These are phyloP conservation scores for Ammodytes marinus DNA, from an alignment of 2,113 vertebrate species.

Conservation along the genomic window DNA sequence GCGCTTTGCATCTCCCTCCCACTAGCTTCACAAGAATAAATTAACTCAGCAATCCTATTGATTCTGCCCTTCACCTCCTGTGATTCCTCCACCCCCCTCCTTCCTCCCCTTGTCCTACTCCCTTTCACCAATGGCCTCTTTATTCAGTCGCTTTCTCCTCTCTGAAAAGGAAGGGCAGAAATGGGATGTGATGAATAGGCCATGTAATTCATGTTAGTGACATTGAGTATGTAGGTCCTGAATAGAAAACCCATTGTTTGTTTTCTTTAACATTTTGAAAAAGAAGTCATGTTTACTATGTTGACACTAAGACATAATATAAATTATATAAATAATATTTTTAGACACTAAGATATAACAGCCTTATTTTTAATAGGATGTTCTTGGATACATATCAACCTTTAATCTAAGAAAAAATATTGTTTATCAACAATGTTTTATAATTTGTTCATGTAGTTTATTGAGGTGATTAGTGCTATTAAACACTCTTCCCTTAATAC, in stretches of 20 bases:
- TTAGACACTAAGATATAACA: neutral
- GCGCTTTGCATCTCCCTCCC: conserved; percentile 21
- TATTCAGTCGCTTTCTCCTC: conserved; percentile 65
- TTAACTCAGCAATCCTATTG: conserved; percentile 72
- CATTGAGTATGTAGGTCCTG: conserved; percentile 43
- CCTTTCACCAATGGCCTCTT: conserved; percentile 70
- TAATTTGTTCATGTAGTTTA: neutral
- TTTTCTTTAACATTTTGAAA: conserved; percentile 3
- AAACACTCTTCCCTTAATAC: neutral
- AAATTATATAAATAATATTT: neutral
- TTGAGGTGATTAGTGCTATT: neutral
- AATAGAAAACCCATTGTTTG: conserved; percentile 30
- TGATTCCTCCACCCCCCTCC: conserved; percentile 42
- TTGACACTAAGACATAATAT: neutral
- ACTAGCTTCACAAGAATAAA: conserved; percentile 66
- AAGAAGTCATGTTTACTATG: neutral
- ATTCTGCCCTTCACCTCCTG: conserved; percentile 67
- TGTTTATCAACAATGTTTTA: neutral
- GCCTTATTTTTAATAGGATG: neutral
- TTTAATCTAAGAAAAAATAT: neutral
- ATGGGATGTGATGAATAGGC: conserved; percentile 65
- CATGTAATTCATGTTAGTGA: conserved; percentile 51
- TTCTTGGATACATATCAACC: neutral
- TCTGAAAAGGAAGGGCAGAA: conserved; percentile 61
- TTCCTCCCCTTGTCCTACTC: conserved; percentile 45